Percentiles rank a stretch among this genome's conserved stretches.
Conservation (phyloP, 1,140 invertebrate genomes). For the Fragariocoptes setiger region DNA sequence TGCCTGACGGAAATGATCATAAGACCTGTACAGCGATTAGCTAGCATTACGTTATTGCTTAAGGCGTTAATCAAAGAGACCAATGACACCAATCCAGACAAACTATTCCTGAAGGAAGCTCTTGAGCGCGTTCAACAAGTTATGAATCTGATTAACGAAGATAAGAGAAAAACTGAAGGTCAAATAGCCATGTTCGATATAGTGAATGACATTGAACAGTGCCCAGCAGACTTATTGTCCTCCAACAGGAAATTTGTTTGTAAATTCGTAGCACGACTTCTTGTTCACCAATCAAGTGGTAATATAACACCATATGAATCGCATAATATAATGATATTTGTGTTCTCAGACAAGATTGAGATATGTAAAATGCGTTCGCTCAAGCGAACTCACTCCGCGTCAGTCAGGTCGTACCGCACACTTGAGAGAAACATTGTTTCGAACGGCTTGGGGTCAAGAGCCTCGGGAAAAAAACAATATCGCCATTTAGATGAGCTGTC, state of each 20-base stretch:
- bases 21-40: conserved; percentile 74
- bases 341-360: conserved; percentile 26
- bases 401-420: neutral
- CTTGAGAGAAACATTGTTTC: too few relatives aligned
- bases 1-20: conserved; percentile 76
- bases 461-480: neutral
- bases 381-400: conserved; percentile 27
- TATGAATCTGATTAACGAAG: conserved; percentile 56
- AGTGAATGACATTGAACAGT: conserved; percentile 87
- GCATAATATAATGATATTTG: conserved; percentile 21
- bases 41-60: conserved; percentile 67
- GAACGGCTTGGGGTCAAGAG: neutral
- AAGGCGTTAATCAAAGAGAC: conserved; percentile 18
- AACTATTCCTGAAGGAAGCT: conserved; percentile 4
- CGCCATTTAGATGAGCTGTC: neutral
- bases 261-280: conserved; percentile 33
- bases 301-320: neutral
- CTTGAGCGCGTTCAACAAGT: conserved; percentile 6
- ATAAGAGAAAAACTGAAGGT: conserved; percentile 72
- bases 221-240: conserved; percentile 23
- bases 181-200: conserved; percentile 85
- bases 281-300: neutral
- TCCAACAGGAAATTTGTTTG: conserved; percentile 22
- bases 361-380: conserved; percentile 42
- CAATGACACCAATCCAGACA: conserved; percentile 3